phyloP scores from a whole-genome alignment of 2,888 invertebrate genomes.

The Cremastinae sp. region DNA sequence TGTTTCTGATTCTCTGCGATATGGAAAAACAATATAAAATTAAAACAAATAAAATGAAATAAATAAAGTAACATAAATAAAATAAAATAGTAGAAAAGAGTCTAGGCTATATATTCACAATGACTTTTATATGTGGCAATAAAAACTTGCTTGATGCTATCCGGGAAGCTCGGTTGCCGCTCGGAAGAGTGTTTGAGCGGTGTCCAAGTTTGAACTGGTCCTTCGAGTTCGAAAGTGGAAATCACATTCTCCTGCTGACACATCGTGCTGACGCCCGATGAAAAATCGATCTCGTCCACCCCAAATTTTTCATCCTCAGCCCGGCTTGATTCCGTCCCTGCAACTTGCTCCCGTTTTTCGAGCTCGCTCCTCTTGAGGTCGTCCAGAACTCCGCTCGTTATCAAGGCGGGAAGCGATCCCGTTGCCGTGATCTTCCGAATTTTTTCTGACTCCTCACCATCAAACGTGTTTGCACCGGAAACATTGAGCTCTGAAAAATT shows the following conservation, averaged over 20 bases:
- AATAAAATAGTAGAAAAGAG: too few species aligned
- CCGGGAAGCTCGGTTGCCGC: slow-evolving; percentile 63
- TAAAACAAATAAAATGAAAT: slow-evolving; percentile 6
- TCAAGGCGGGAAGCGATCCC: slow-evolving; percentile 67
- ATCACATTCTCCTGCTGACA: slow-evolving; percentile 37
- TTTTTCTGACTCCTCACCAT: slow-evolving; percentile 38
- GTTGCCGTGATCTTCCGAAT: slow-evolving; percentile 56
- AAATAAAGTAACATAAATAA: not conserved
- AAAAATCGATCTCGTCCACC: slow-evolving; percentile 62
- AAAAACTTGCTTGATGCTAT: slow-evolving; percentile 67
- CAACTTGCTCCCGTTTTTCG: slow-evolving; percentile 63
- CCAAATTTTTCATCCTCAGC: slow-evolving; percentile 70
- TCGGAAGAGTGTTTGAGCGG: slow-evolving; percentile 62
- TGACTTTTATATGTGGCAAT: slow-evolving; percentile 36
- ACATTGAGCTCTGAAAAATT: slow-evolving; percentile 81
- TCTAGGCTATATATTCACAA: too few species aligned
- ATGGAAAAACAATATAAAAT: not conserved
- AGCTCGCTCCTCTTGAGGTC: slow-evolving; percentile 31
- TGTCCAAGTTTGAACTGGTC: slow-evolving; percentile 61
- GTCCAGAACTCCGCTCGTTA: slow-evolving; percentile 42
- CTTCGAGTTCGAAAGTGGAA: slow-evolving; percentile 46
- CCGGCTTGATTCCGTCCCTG: slow-evolving; percentile 53
- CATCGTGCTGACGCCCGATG: slow-evolving; percentile 41
- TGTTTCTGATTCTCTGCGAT: slow-evolving; percentile 44
- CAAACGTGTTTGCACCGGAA: slow-evolving; percentile 34